Evolutionary conservation across 2,888 invertebrate genomes (phyloP).

Genomic region (Cenopis cana): DNA sequence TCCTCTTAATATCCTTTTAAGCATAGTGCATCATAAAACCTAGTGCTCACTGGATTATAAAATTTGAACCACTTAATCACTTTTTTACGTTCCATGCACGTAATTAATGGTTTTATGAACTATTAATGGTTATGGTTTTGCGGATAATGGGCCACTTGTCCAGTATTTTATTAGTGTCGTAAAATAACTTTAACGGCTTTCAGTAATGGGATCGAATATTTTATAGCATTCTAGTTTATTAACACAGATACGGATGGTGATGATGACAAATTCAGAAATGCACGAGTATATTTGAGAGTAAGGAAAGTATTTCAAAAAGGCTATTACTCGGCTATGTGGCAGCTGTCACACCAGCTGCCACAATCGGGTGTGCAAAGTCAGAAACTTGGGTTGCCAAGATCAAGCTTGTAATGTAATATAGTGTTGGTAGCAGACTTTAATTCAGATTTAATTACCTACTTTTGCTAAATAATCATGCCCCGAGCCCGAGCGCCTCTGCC

Average conservation of each 20-base stretch:
- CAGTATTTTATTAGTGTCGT: conserved; percentile 7
- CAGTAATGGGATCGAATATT: neutral
- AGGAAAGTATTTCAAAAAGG: no score
- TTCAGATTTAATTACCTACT: no score
- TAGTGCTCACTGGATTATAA: conserved; percentile 14
- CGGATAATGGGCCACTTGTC: conserved; percentile 23
- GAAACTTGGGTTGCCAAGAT: no score
- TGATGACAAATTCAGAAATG: neutral
- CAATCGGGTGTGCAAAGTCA: no score
- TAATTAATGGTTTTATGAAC: conserved; percentile 15
- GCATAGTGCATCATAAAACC: conserved; percentile 1
- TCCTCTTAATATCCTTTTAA: neutral
- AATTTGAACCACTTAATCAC: conserved; percentile 15
- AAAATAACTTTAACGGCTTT: conserved; percentile 11
- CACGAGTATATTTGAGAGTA: no score
- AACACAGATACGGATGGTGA: neutral
- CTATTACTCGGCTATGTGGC: no score
- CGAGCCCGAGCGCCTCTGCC: no score
- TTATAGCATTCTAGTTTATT: neutral
- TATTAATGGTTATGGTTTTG: conserved; percentile 27
- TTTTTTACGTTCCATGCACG: neutral
- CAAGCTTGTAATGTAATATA: no score
- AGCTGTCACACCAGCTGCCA: no score
- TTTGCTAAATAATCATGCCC: no score
- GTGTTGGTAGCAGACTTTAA: no score